Base-by-base conservation (phyloP, 2,113 vertebrate genomes). In the Helogale parvula region DNA sequence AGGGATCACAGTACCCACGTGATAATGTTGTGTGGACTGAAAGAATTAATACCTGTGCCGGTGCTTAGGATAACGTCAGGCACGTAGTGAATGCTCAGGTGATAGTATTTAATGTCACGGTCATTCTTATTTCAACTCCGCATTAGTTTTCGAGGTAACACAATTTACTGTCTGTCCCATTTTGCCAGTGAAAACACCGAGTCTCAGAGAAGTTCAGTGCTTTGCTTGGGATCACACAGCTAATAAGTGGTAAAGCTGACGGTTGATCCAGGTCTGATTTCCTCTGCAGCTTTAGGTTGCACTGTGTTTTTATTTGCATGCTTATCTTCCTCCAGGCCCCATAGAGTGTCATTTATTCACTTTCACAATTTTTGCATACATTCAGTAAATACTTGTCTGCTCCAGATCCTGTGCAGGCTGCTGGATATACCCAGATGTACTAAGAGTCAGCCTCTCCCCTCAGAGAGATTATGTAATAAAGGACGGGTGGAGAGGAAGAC, bases 31-130 rank as follows among this genome's bases (percentile, higher is more conserved):
- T 21, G 66, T n/a, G 69, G 60, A 23, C 12, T 65, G 15, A 52
- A 31, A 1, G 65, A 50, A 23, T 66, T 9, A 25, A 27, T 41
- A 11, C 14, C 13, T 41, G 38, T 0, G 8, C 1, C 0, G 12
- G 31, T 4, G 57, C 50, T 71, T 13, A 41, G 38, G 57, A 65
- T 63, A 52, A 71, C 5, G 45, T 23, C 63, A 1, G n/a, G 50
- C 29, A 19, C 74, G 14, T 0, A n/a, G 35, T 8, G 60, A 83
- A 33, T 31, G 76, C 38, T 50, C 52, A 17, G 8, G 54, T 66
- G 8, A 12, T 69, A 12, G 13, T 41, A 15, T 33, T 63, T 74
- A 72, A 33, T 0, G 0, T 2, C 15, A 25, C 33, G 33, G 1
- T 50, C 31, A 3, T n/a, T 57, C 45, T 87, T 27, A 66, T 50